phyloP scores from a whole-genome alignment of 1,140 invertebrate species.

The Aradophagus sp. region DNA sequence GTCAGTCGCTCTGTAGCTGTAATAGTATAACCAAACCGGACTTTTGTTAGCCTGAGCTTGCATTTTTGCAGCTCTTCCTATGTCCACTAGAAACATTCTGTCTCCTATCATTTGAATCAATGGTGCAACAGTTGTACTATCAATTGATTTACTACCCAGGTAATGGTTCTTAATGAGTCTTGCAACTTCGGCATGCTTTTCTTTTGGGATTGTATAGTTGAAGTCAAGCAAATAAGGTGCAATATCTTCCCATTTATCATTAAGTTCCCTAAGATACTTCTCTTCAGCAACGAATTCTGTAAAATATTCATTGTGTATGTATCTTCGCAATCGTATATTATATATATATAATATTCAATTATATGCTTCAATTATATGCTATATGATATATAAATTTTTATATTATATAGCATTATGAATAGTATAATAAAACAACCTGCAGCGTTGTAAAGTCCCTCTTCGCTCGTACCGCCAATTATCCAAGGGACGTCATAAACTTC shows the following conservation, averaged over 20 bases:
- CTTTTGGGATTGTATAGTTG: conserved; percentile 76
- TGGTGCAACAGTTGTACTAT: conserved; percentile 41
- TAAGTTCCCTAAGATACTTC: conserved; percentile 72
- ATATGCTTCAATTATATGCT: too few species aligned
- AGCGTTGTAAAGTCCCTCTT: conserved; percentile 80
- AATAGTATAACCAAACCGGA: conserved; percentile 79
- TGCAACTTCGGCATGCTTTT: conserved; percentile 69
- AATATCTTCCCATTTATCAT: conserved; percentile 77
- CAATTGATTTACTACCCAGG: conserved; percentile 73
- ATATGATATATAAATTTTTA: too few species aligned
- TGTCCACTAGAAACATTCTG: conserved; percentile 76
- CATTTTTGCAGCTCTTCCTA: conserved; percentile 75
- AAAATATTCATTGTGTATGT: conserved; percentile 59
- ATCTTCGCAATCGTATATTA: too few species aligned
- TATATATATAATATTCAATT: too few species aligned
- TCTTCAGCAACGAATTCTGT: conserved; percentile 74
- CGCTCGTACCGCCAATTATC: conserved; percentile 76
- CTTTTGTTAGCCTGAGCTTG: conserved; percentile 75
- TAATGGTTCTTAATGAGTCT: conserved; percentile 77
- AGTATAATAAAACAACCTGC: too few species aligned
- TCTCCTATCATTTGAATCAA: conserved; percentile 77
- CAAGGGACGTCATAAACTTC: conserved; percentile 76
- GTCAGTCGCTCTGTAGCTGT: conserved; percentile 74
- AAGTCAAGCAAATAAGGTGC: conserved; percentile 78
- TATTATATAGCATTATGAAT: too few species aligned